Evolutionary conservation across 1,140 invertebrate species (phyloP).

Genomic region (Arion vulgaris): DNA sequence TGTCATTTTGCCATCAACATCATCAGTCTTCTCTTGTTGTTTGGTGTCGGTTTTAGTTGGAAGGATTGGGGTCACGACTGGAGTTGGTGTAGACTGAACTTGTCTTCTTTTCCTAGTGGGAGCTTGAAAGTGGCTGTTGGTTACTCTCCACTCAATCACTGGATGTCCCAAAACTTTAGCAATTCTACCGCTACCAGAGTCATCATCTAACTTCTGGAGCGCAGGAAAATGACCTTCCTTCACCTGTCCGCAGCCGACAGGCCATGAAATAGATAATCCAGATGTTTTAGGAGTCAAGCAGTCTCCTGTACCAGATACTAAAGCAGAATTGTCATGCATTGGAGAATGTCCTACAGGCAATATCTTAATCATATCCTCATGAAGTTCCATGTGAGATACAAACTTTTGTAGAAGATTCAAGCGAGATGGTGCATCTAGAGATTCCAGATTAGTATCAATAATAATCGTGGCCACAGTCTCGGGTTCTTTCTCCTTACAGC

Average conservation of each 20-base stretch:
- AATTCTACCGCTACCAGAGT: slow-evolving; percentile 79
- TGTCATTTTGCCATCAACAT: slow-evolving; percentile 43
- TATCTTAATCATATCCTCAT: slow-evolving; percentile 74
- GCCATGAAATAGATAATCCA: slow-evolving; percentile 75
- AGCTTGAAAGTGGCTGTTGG: slow-evolving; percentile 72
- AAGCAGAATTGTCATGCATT: slow-evolving; percentile 71
- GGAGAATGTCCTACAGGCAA: slow-evolving; percentile 63
- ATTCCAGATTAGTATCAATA: slow-evolving; percentile 66
- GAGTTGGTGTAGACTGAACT: slow-evolving; percentile 54
- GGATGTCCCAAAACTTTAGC: slow-evolving; percentile 77
- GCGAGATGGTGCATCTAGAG: slow-evolving; percentile 51
- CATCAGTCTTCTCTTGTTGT: slow-evolving; percentile 34
- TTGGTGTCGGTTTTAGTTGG: slow-evolving; percentile 53
- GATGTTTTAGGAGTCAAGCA: slow-evolving; percentile 73
- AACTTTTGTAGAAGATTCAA: slow-evolving; percentile 59
- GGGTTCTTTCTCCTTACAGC: slow-evolving; percentile 63
- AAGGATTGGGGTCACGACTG: slow-evolving; percentile 43
- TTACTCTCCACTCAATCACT: slow-evolving; percentile 79
- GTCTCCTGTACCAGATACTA: slow-evolving; percentile 78
- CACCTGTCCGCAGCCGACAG: slow-evolving; percentile 81
- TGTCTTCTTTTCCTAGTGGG: slow-evolving; percentile 48
- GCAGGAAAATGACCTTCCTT: slow-evolving; percentile 75
- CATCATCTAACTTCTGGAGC: slow-evolving; percentile 77
- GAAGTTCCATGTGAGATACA: slow-evolving; percentile 59
- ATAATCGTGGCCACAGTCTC: slow-evolving; percentile 69